Conservation (phyloP, 2,797 vertebrate genomes). For the Staurois parvus region DNA sequence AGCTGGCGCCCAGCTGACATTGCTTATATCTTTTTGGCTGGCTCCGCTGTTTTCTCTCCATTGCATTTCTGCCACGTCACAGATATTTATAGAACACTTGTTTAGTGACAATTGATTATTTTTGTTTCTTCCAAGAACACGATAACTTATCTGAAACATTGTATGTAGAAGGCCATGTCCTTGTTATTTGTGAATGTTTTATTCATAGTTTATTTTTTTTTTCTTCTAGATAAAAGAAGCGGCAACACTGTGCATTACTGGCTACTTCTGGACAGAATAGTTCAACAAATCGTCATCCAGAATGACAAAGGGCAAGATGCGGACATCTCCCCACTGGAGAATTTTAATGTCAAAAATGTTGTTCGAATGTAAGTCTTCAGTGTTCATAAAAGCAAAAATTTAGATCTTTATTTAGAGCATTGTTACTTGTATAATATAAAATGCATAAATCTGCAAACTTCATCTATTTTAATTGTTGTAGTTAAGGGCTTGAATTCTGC, state of each 20-base stretch:
- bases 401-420: too few relatives aligned
- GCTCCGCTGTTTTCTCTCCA: background rate
- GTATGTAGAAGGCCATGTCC: slow-evolving; percentile 15
- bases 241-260: slow-evolving; percentile 99
- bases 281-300: slow-evolving; percentile 97
- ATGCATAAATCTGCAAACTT: too few relatives aligned
- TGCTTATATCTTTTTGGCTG: slow-evolving; percentile 10
- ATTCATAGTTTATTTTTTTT: slow-evolving; percentile 22
- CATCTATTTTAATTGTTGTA: too few relatives aligned
- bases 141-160: slow-evolving; percentile 30
- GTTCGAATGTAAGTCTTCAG: slow-evolving; percentile 90
- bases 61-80: slow-evolving; percentile 22
- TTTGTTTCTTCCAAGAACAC: slow-evolving; percentile 4
- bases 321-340: slow-evolving; percentile 93
- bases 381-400: background rate
- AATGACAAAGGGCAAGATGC: slow-evolving; percentile 98
- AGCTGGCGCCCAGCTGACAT: background rate
- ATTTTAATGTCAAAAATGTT: slow-evolving; percentile 98
- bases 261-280: slow-evolving; percentile 94
- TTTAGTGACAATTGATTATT: background rate
- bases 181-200: slow-evolving; percentile 2
- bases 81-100: slow-evolving; percentile 22
- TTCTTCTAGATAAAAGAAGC: slow-evolving; percentile 89
- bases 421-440: too few relatives aligned
- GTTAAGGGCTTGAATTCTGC: too few relatives aligned